Evolutionary conservation across 2,113 vertebrate genomes (phyloP).

Genomic region (Tenebrosternarchus preto): DNA sequence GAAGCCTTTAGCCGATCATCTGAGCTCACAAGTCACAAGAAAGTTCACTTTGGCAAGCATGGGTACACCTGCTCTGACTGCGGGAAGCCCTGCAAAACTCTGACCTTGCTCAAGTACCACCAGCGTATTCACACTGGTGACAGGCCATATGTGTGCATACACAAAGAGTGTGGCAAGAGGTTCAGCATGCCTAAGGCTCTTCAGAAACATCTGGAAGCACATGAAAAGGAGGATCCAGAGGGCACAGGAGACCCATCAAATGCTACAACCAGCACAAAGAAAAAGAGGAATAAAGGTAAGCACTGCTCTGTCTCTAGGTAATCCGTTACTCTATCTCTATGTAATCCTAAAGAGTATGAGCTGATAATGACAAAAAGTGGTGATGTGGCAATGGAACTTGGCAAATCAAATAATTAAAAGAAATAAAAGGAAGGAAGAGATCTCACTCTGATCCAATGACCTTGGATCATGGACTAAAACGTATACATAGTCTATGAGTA

Average conservation of each 20-base stretch:
- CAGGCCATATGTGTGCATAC: conserved; percentile 72
- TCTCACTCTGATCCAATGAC: no score
- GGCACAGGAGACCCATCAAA: conserved; percentile 21
- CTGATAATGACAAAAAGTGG: neutral
- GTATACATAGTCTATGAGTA: no score
- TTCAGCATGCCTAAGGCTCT: conserved; percentile 71
- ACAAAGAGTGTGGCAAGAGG: conserved; percentile 73
- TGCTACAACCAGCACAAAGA: conserved; percentile 37
- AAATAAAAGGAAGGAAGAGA: no score
- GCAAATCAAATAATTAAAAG: no score
- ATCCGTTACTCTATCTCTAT: neutral
- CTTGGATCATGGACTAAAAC: no score
- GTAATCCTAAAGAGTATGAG: no score
- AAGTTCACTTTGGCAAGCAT: conserved; percentile 73
- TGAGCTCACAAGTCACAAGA: conserved; percentile 84
- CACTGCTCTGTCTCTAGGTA: neutral
- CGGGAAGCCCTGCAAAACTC: conserved; percentile 84
- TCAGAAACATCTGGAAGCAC: conserved; percentile 67
- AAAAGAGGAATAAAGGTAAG: conserved; percentile 64
- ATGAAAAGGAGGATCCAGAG: conserved; percentile 57
- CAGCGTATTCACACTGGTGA: conserved; percentile 76
- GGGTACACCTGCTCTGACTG: conserved; percentile 83
- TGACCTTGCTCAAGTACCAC: conserved; percentile 83
- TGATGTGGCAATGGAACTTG: no score
- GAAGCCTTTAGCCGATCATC: conserved; percentile 81